These are phyloP conservation scores for Altica lythri DNA, from an alignment of 2,888 invertebrate species.

Conservation along the genomic window DNA sequence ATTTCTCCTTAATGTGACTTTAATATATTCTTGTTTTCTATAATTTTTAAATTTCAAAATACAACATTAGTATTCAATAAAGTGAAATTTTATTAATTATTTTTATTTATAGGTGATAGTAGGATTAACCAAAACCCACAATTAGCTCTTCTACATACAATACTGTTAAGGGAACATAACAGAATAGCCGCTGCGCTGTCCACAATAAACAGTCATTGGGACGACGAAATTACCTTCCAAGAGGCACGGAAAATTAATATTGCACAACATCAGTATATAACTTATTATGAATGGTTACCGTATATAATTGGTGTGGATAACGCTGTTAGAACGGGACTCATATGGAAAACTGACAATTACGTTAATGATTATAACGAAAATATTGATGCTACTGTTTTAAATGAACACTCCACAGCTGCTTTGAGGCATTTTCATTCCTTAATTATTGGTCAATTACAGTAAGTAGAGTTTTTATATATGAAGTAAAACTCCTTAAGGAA, in stretches of 20 bases:
- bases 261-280: constrained; percentile 72
- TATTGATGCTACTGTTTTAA: constrained; percentile 67
- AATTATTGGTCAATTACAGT: constrained; percentile 71
- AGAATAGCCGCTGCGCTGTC: constrained; percentile 66
- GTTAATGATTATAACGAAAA: constrained; percentile 69
- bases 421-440: constrained; percentile 74
- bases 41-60: too few species aligned
- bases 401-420: constrained; percentile 73
- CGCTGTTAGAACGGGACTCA: constrained; percentile 64
- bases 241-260: constrained; percentile 71
- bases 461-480: too few species aligned
- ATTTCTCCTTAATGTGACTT: too few species aligned
- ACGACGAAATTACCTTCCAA: constrained; percentile 72
- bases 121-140: constrained; percentile 75
- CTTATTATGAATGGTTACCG: constrained; percentile 77
- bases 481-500: too few species aligned
- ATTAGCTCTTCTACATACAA: constrained; percentile 68
- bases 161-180: constrained; percentile 76
- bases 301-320: constrained; percentile 69
- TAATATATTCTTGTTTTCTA: too few species aligned
- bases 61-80: too few species aligned
- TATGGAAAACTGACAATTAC: constrained; percentile 64
- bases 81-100: too few species aligned
- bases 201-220: constrained; percentile 73
- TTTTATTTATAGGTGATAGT: constrained; percentile 62